Evolutionary conservation across 2,888 invertebrate species (phyloP).

Genomic region (Mimumesa dahlbomi): DNA sequence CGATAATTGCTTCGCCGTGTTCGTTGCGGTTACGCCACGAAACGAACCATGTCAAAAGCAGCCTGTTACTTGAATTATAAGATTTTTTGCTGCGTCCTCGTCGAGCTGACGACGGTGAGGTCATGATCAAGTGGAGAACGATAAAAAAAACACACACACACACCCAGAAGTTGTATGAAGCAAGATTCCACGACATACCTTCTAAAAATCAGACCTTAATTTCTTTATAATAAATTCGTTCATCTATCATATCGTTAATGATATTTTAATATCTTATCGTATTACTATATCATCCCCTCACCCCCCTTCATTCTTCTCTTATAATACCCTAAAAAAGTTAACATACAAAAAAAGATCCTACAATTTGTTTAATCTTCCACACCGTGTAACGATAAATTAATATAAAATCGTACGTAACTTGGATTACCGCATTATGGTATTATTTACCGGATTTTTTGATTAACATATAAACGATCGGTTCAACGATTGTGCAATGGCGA

Average conservation of each 20-base stretch:
- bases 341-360: no score
- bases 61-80: slow-evolving; percentile 61
- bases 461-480: slow-evolving; percentile 15
- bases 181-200: not conserved
- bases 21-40: slow-evolving; percentile 47
- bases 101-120: slow-evolving; percentile 26
- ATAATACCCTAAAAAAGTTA: no score
- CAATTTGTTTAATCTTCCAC: no score
- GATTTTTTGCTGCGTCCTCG: slow-evolving; percentile 39
- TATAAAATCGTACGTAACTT: not conserved
- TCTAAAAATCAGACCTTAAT: no score
- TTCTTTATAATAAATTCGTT: no score
- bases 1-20: slow-evolving; percentile 65
- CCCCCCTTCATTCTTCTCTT: no score
- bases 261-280: no score
- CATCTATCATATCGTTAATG: no score
- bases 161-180: no score
- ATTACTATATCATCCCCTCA: no score
- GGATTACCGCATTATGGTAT: not conserved
- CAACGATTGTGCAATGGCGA: slow-evolving; percentile 50
- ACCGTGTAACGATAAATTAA: no score
- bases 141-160: slow-evolving; percentile 18
- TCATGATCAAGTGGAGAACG: slow-evolving; percentile 42
- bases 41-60: slow-evolving; percentile 62
- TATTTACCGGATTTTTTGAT: not conserved